These are phyloP conservation scores for Florisuga fusca DNA, from an alignment of 2,797 vertebrate species.

Conservation along the genomic window DNA sequence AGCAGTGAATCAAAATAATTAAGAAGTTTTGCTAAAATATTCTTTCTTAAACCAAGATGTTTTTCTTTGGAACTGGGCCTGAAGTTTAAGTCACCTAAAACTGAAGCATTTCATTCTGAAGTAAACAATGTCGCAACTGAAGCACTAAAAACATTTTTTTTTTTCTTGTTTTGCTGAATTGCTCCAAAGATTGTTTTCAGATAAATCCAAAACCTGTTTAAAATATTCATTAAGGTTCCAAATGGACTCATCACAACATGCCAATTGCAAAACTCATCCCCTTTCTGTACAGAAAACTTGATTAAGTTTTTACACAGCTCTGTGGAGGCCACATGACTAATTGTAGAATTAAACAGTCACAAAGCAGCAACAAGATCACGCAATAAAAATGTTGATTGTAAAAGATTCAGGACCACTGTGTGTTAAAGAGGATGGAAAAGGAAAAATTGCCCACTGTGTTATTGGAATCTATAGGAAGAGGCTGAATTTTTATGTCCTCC, in stretches of 20 bases:
- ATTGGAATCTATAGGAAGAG: neutral
- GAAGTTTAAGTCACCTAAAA: slow-evolving; percentile 40
- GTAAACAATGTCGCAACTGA: neutral
- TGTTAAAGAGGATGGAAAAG: neutral
- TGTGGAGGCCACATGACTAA: neutral
- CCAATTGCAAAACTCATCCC: slow-evolving; percentile 2
- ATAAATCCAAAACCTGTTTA: slow-evolving; percentile 6
- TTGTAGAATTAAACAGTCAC: neutral
- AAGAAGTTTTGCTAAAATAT: neutral
- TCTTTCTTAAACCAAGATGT: neutral
- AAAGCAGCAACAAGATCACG: neutral
- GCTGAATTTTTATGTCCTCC: neutral
- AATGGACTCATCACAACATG: neutral
- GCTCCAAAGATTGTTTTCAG: neutral
- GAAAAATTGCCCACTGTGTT: neutral
- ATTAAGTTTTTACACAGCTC: neutral
- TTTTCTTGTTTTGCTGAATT: neutral
- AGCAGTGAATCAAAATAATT: neutral
- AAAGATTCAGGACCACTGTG: neutral
- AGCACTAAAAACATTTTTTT: neutral
- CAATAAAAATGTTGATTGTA: neutral
- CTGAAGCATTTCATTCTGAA: neutral
- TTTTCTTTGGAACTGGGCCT: slow-evolving; percentile 1
- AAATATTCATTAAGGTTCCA: neutral
- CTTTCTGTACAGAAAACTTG: neutral